Conservation (phyloP, 2,888 invertebrate species). For the Drosophila picticornis region DNA sequence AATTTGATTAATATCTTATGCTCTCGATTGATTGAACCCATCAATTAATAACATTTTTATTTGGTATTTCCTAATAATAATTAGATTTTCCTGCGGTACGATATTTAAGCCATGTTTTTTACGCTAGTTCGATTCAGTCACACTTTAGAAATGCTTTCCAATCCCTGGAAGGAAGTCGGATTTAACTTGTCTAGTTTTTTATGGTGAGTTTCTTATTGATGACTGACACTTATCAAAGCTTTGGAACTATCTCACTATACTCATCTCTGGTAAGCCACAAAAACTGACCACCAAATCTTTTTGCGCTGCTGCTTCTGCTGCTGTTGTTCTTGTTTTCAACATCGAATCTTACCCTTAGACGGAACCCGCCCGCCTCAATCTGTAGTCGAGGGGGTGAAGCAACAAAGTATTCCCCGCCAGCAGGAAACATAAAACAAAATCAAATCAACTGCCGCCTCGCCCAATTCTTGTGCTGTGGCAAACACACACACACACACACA, state of each 20-base stretch:
- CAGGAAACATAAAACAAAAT: constrained; percentile 79
- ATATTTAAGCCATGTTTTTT: neutral
- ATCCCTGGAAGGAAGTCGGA: neutral
- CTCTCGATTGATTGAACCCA: neutral
- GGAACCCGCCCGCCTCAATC: constrained; percentile 1
- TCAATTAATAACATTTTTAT: neutral
- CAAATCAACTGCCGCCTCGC: constrained; percentile 73
- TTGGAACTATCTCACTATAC: constrained; percentile 14
- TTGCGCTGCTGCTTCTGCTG: constrained; percentile 24
- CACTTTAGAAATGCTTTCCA: neutral
- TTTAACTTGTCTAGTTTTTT: neutral
- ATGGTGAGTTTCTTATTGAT: neutral
- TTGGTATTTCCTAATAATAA: neutral
- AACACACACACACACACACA: constrained; percentile 5
- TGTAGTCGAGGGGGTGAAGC: constrained; percentile 26
- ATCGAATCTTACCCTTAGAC: constrained; percentile 36
- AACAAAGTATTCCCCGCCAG: constrained; percentile 56
- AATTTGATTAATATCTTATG: neutral
- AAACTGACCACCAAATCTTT: constrained; percentile 71
- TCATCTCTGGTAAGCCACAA: constrained; percentile 52
- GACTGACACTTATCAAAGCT: constrained; percentile 7
- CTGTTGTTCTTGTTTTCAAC: constrained; percentile 2
- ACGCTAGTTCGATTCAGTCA: neutral
- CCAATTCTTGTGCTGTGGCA: constrained; percentile 43
- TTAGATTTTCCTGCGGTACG: neutral